These are phyloP conservation scores for Apamea monoglypha DNA, from an alignment of 2,888 invertebrate species.

Conservation along the genomic window DNA sequence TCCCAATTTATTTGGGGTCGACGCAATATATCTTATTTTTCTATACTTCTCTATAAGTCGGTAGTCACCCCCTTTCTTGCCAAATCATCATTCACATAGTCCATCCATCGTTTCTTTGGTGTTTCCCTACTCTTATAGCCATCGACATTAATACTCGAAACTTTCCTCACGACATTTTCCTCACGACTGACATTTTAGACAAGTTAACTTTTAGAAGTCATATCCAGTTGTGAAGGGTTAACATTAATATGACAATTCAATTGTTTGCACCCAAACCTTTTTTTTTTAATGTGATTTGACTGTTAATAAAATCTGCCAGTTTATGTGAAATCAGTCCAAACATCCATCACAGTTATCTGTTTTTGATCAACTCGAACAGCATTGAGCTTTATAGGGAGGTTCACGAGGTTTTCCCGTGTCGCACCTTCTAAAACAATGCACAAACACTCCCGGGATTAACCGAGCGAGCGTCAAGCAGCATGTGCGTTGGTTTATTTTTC, in stretches of 20 bases:
- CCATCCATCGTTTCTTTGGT: too few relatives aligned
- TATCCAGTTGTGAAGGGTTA: not conserved
- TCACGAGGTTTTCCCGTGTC: slow-evolving; percentile 2
- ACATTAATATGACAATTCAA: too few relatives aligned
- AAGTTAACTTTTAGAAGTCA: not conserved
- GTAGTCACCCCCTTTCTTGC: too few relatives aligned
- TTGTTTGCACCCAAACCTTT: not conserved
- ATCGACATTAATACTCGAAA: too few relatives aligned
- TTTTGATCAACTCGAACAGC: not conserved
- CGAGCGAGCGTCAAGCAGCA: slow-evolving; percentile 75
- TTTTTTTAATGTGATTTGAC: not conserved
- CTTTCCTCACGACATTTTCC: too few relatives aligned
- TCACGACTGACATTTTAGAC: too few relatives aligned
- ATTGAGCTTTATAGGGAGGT: not conserved
- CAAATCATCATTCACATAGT: too few relatives aligned
- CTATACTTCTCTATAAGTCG: too few relatives aligned
- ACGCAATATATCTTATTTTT: too few relatives aligned
- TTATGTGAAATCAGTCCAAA: not conserved
- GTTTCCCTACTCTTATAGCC: too few relatives aligned
- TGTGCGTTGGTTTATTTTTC: slow-evolving; percentile 76
- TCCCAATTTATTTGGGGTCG: too few relatives aligned
- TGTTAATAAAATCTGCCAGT: not conserved
- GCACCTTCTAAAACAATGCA: slow-evolving; percentile 62
- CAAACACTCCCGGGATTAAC: slow-evolving; percentile 73
- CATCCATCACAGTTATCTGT: not conserved